Base-by-base conservation (phyloP, 2,113 vertebrate species). In the Gavialis gangeticus region DNA sequence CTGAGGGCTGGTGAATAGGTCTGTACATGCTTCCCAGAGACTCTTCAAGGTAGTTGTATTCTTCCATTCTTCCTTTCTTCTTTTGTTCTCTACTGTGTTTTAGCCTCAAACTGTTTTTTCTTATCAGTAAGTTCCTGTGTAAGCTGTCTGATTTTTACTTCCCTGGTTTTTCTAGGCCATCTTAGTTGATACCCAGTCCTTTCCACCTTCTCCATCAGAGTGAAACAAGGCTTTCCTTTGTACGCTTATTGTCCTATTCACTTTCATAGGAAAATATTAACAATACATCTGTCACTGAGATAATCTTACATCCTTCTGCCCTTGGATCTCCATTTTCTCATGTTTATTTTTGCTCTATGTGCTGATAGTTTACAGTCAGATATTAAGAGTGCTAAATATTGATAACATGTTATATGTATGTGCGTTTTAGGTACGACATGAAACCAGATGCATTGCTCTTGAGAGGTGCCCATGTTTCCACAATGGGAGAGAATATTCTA, bases 391-490 rank as follows among this genome's bases (percentile, higher is more conserved):
- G 6, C 28, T 2, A 1, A 1, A 1, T 64, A 59, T 59, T 94
- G 57, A 94, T 84, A 82, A 66, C 66, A 56, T 46, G 5, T 46
- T 62, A 11, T 66, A 28, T 79, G 0, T 93, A 12, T 89, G 5
- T 87, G 95, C 75, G 27, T 89, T 96, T 75, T 94, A 99, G 99
- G 99, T 99, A 16, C 97, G 98, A 46, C 98, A 99, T 78, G 98
- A 96, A 79, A 98, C 96, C 95, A 97, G 96, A 66, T 99, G 99
- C 81, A 98, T 99, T 93, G 94, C 97, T 79, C 98, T 98, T 54
- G 98, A 99, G 46, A 98, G 98, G 83, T 99, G 99, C 92, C 99
- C 99, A 0, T 99, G 99, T 98, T 99, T 98, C 97, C 98, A 99
- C 95, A 99, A 99, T 16, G 99, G 99, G 97, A 98, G 92, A 83